phyloP scores from a whole-genome alignment of 2,797 vertebrate species.

The Halcyon leucocephala region DNA sequence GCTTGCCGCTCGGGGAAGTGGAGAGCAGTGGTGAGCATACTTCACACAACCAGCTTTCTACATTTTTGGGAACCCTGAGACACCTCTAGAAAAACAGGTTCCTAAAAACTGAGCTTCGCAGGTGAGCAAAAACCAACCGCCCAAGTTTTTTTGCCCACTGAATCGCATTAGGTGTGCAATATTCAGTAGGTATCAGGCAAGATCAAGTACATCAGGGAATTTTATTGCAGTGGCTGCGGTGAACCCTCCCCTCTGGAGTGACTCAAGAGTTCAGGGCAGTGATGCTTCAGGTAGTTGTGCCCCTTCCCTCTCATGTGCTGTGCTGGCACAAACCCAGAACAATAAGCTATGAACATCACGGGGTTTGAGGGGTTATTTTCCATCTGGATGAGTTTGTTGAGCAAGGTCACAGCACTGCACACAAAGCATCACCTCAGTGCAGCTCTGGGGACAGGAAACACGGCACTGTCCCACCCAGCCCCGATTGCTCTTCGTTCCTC shows the following conservation, averaged over 20 bases:
- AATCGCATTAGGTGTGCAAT: not conserved
- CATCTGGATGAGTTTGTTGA: not conserved
- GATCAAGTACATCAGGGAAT: not conserved
- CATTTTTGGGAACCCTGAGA: not conserved
- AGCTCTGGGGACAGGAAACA: constrained; percentile 1
- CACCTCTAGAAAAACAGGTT: not conserved
- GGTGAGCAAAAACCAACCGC: not conserved
- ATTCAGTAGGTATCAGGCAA: not conserved
- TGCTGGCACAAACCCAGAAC: not conserved
- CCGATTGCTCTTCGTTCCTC: not conserved
- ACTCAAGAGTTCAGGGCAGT: not conserved
- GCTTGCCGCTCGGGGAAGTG: not conserved
- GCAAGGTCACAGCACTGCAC: not conserved
- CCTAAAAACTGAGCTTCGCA: not conserved
- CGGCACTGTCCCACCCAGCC: not conserved
- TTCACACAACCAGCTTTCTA: not conserved
- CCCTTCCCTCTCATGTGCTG: not conserved
- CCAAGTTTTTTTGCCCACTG: not conserved
- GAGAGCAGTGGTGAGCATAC: fast-evolving
- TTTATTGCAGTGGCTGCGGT: not conserved
- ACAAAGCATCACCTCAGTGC: not conserved
- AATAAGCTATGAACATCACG: not conserved
- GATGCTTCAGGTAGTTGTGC: not conserved
- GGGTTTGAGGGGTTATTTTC: not conserved
- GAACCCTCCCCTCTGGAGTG: not conserved